Base-by-base conservation (phyloP, 2,113 vertebrate genomes). In the Hypocryptadius cinnamomeus region DNA sequence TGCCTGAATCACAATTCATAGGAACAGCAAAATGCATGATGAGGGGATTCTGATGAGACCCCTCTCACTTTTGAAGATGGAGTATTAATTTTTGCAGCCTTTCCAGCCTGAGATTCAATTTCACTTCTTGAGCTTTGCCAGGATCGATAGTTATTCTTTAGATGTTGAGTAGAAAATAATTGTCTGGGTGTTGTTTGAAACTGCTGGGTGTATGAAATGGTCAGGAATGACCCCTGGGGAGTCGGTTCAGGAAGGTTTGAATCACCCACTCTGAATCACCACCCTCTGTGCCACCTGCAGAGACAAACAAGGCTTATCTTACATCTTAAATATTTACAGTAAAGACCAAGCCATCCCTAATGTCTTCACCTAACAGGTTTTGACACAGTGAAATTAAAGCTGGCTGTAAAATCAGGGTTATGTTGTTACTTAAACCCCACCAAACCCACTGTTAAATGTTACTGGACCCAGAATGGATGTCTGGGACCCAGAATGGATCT, bases 1-100 rank as follows among this genome's bases (percentile, higher is more conserved):
- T 61, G 28, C 5, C 4, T 1, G 8, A 7, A 17, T 15, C 24
- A 51, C 54, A 12, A 5, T 4, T 4, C 13, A 13, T 2, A 44
- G 56, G 13, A 81, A 1, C 15, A 60, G 31, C 37, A 25, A 60
- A 54, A 63, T 2, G 6, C 33, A 35, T 0, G 3, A 13, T n/a
- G 4, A 37, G 39, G 40, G 6, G 10, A 13, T 68, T 65, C 40
- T 72, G 60, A 25, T 23, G 5, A 37, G 22, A 15, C 13, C 21
- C 10, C 33, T 50, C 54, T 51, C 22, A 0, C 30, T 53, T 87
- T 15, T 65, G 76, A 50, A 51, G 31, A 48, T 3, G 0, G 6
- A 18, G 12, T 18, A 17, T 63, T n/a, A 47, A 61, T 74, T 85
- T 40, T 45, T 39, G 4, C 44, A 27, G 9, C 37, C 15, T 56